Percentiles rank a stretch among this genome's conserved stretches.
Evolutionary conservation across 2,888 invertebrate genomes (phyloP).

Genomic region (Torymus tubicola): DNA sequence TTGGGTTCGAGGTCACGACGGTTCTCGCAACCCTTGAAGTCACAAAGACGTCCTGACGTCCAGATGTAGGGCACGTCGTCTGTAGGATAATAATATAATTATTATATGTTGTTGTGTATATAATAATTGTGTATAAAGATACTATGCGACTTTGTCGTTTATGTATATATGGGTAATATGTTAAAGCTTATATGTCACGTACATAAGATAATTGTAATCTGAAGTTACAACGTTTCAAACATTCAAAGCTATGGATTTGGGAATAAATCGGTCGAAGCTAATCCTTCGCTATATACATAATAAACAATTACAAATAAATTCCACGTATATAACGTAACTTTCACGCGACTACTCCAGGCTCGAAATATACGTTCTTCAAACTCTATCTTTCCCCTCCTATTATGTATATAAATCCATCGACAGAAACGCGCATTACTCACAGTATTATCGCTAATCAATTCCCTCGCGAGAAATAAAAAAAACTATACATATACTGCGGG

Average conservation of each 20-base stretch:
- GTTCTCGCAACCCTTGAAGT: conserved; percentile 94
- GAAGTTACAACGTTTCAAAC: too few relatives aligned
- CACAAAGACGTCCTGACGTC: conserved; percentile 94
- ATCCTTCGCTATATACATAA: neutral
- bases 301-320: conserved; percentile 31
- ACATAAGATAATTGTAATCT: neutral
- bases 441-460: neutral
- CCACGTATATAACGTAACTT: neutral
- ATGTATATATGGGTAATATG: neutral
- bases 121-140: too few relatives aligned
- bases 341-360: neutral
- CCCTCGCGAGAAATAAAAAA: neutral
- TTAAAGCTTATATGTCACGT: neutral
- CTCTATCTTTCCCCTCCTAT: too few relatives aligned
- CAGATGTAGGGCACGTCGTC: conserved; percentile 95
- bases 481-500: neutral
- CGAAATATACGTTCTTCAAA: neutral
- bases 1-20: conserved; percentile 92
- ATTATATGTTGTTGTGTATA: too few relatives aligned
- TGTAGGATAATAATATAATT: conserved; percentile 67
- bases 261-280: too few relatives aligned
- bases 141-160: neutral
- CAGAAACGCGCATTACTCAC: too few relatives aligned
- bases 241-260: too few relatives aligned
- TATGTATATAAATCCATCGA: neutral